A percentile compares a stretch with the other conserved stretches of the same genome.
Evolutionary conservation across 2,797 vertebrate genomes (phyloP).

Genomic region (Pangasius sanitwongsei): DNA sequence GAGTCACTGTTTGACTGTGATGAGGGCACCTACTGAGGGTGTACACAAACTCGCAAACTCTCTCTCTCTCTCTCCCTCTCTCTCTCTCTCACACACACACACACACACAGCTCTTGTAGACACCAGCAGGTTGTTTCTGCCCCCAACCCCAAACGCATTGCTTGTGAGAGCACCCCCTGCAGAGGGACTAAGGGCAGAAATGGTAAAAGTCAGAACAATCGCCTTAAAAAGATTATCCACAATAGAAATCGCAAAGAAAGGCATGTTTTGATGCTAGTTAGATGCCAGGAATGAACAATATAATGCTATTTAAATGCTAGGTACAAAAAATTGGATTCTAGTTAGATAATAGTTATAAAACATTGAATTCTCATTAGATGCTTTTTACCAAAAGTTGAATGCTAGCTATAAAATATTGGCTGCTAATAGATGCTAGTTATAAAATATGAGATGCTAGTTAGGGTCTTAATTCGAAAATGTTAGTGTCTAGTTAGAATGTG

Average conservation of each 20-base stretch:
- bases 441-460: not conserved
- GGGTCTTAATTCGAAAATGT: not conserved
- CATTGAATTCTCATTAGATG: not conserved
- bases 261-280: not conserved
- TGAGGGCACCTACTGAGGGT: constrained; percentile 46
- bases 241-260: not conserved
- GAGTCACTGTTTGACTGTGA: constrained; percentile 59
- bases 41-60: constrained; percentile 50
- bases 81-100: not conserved
- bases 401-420: not conserved
- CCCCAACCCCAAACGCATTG: not conserved
- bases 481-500: not conserved
- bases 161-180: constrained; percentile 8
- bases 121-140: constrained; percentile 37
- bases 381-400: not conserved
- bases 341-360: not conserved
- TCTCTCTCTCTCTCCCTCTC: no score
- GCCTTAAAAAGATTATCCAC: not conserved
- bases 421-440: not conserved
- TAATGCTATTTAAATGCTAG: no score
- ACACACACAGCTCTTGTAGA: constrained; percentile 29
- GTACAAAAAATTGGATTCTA: not conserved
- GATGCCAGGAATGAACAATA: not conserved
- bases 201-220: not conserved
- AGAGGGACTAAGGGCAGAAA: not conserved